Percentiles rank a stretch among this genome's conserved stretches.
Conservation (phyloP, 1,140 invertebrate genomes). For the Littorina saxatilis region DNA sequence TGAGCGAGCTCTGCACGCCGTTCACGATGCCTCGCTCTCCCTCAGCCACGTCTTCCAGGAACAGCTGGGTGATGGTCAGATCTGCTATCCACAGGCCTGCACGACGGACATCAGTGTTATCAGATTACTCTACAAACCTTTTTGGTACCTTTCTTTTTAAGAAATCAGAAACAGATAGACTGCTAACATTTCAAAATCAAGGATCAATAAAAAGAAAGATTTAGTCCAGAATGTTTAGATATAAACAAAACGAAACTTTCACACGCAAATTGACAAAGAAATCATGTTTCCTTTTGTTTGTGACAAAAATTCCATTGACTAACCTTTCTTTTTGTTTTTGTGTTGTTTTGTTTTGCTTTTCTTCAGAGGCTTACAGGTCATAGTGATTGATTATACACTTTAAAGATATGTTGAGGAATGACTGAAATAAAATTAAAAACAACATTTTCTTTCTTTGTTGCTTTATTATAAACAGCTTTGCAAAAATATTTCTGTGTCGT, state of each 20-base stretch:
- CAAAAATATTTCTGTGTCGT: background rate
- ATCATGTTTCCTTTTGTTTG: too few relatives aligned
- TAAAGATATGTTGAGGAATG: too few relatives aligned
- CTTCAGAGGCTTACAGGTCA: too few relatives aligned
- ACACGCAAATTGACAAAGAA: background rate
- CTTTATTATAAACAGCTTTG: too few relatives aligned
- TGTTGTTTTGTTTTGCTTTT: too few relatives aligned
- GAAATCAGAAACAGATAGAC: background rate
- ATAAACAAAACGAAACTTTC: background rate
- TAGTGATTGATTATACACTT: too few relatives aligned
- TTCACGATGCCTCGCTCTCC: constrained; percentile 78
- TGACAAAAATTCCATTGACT: too few relatives aligned
- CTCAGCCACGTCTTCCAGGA: constrained; percentile 79
- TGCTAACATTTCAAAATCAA: background rate
- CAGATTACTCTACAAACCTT: background rate
- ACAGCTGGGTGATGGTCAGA: constrained; percentile 80
- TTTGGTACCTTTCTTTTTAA: background rate
- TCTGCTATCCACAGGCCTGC: constrained; percentile 80
- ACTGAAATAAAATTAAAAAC: too few relatives aligned
- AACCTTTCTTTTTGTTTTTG: too few relatives aligned
- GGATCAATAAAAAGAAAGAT: too few relatives aligned
- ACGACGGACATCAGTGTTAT: background rate
- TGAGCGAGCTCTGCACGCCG: constrained; percentile 79
- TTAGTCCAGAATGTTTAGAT: too few relatives aligned
- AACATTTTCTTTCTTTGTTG: background rate